A percentile compares a stretch with the other conserved stretches of the same genome.
phyloP scores from a whole-genome alignment of 2,888 invertebrate genomes.

The Miltochrista miniata region DNA sequence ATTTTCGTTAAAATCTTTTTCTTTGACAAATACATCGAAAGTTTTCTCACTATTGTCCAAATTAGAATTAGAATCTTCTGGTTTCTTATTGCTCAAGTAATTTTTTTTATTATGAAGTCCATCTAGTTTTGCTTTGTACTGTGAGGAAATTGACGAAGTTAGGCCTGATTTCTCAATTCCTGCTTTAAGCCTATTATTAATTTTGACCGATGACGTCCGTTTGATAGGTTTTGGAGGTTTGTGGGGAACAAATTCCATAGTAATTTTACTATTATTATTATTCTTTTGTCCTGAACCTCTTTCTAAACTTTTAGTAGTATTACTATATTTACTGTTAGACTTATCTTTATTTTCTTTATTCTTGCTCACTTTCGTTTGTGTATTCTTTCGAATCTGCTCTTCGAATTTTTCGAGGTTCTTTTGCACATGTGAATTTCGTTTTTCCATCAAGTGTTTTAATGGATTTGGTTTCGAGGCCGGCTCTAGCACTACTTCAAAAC shows the following conservation, averaged over 20 bases:
- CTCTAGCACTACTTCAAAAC: conserved; percentile 79
- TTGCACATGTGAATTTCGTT: conserved; percentile 76
- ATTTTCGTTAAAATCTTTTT: conserved; percentile 84
- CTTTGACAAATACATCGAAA: conserved; percentile 85
- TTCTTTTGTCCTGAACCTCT: conserved; percentile 73
- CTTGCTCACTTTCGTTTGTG: conserved; percentile 68
- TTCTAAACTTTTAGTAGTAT: conserved; percentile 76
- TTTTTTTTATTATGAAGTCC: conserved; percentile 72
- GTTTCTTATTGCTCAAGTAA: conserved; percentile 47
- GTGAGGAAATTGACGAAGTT: conserved; percentile 76
- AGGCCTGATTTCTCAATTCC: conserved; percentile 69
- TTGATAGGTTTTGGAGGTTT: conserved; percentile 90
- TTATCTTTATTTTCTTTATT: conserved; percentile 77
- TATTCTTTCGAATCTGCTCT: conserved; percentile 74
- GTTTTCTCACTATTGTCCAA: conserved; percentile 76
- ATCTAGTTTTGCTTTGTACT: conserved; percentile 79
- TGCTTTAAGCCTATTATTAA: conserved; percentile 79
- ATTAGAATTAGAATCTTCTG: conserved; percentile 70
- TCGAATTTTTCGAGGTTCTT: conserved; percentile 86
- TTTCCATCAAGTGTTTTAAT: conserved; percentile 74
- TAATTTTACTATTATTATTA: conserved; percentile 67
- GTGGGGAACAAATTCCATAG: conserved; percentile 86
- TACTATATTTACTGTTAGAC: conserved; percentile 68
- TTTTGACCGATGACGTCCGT: conserved; percentile 86
- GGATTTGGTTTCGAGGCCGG: conserved; percentile 78